These are phyloP conservation scores for Chelon labrosus DNA, from an alignment of 2,797 vertebrate genomes.

Conservation along the genomic window DNA sequence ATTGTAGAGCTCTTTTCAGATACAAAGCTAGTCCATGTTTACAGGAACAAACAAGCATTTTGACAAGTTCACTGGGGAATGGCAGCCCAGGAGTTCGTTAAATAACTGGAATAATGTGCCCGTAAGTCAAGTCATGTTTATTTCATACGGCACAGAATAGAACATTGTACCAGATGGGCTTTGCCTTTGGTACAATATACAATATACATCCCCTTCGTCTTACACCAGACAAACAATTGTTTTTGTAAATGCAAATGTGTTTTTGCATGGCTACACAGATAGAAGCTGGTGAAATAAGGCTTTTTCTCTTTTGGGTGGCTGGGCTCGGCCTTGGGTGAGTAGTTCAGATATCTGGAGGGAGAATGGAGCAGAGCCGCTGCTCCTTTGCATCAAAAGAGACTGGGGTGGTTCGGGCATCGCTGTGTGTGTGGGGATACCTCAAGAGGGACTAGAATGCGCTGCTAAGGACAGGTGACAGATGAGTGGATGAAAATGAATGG, in stretches of 20 bases:
- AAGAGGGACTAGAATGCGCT: no score
- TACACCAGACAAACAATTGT: neutral
- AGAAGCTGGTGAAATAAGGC: no score
- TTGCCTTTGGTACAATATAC: neutral
- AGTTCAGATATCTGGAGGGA: no score
- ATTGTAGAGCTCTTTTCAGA: constrained; percentile 3
- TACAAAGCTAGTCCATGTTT: constrained; percentile 6
- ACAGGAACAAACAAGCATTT: constrained; percentile 22
- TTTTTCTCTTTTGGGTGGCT: no score
- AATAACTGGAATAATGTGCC: constrained; percentile 4
- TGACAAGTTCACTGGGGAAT: neutral
- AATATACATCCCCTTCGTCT: neutral
- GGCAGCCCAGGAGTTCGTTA: neutral
- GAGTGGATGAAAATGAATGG: no score
- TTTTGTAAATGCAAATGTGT: no score
- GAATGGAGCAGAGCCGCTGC: no score
- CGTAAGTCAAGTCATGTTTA: constrained; percentile 8
- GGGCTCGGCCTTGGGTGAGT: no score
- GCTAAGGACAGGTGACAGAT: no score
- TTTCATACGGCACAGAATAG: neutral
- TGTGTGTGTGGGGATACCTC: no score
- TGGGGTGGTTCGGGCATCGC: no score
- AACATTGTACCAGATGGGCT: neutral
- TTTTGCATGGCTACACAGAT: neutral
- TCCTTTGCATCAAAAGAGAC: no score